These are phyloP conservation scores for Dasysyrphus tricinctus DNA, from an alignment of 2,888 invertebrate species.

Conservation along the genomic window DNA sequence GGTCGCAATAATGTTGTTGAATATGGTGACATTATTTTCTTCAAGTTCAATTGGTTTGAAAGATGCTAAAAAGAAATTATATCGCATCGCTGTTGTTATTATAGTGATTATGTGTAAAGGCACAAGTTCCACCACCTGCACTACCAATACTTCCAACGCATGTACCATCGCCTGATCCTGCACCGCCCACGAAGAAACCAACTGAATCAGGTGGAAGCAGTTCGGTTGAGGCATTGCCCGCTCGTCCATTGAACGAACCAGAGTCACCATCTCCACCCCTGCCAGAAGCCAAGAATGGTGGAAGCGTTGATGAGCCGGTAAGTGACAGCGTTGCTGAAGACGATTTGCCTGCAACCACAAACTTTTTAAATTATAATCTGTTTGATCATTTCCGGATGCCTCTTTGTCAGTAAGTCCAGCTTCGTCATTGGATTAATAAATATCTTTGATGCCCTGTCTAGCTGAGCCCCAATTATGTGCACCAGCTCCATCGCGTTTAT, in stretches of 20 bases:
- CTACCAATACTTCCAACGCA: conserved; percentile 26
- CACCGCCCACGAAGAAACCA: too few species aligned
- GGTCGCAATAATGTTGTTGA: too few species aligned
- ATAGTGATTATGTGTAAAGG: too few species aligned
- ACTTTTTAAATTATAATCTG: too few species aligned
- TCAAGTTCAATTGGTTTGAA: too few species aligned
- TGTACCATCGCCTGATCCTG: conserved; percentile 27
- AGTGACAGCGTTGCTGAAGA: not conserved
- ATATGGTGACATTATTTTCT: too few species aligned
- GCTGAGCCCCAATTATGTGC: conserved; percentile 98
- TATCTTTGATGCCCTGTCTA: conserved; percentile 92
- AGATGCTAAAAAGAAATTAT: too few species aligned
- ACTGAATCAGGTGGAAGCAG: too few species aligned
- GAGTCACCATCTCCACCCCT: conserved; percentile 36
- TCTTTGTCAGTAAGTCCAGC: too few species aligned
- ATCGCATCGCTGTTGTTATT: too few species aligned
- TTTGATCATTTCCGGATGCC: too few species aligned
- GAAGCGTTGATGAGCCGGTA: too few species aligned
- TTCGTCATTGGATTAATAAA: conserved; percentile 79
- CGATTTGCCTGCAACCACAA: conserved; percentile 33
- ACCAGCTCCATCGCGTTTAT: conserved; percentile 97
- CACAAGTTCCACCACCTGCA: conserved; percentile 28
- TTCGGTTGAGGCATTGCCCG: conserved; percentile 52
- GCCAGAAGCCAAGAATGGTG: conserved; percentile 41
- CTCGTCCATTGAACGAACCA: conserved; percentile 45